A percentile compares a stretch with the other conserved stretches of the same genome.
Evolutionary conservation across 2,113 vertebrate species (phyloP).

Genomic region (Thryonomys swinderianus): DNA sequence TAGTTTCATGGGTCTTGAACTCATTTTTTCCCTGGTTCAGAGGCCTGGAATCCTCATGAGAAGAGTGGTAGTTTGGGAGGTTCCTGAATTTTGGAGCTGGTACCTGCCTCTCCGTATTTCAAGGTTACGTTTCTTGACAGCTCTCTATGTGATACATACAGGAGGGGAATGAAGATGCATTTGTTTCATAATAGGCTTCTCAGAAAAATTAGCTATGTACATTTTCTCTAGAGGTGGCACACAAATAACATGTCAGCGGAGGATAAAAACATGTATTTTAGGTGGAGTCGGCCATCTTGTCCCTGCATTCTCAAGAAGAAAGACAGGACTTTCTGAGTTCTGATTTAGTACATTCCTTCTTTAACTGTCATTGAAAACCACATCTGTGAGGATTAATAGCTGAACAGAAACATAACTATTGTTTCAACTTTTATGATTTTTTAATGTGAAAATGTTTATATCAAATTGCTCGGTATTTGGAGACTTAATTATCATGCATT

Average conservation of each 20-base stretch:
- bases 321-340: conserved; percentile 24
- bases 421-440: neutral
- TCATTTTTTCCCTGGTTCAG: conserved; percentile 44
- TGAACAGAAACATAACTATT: neutral
- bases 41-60: neutral
- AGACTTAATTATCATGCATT: conserved; percentile 2
- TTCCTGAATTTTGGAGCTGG: conserved; percentile 3
- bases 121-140: neutral
- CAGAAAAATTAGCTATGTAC: conserved; percentile 52
- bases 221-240: conserved; percentile 28
- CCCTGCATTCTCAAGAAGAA: neutral
- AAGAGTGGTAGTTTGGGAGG: neutral
- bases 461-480: neutral
- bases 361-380: neutral
- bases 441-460: neutral
- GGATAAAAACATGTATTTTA: conserved; percentile 1
- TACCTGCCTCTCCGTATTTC: conserved; percentile 25
- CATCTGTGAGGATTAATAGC: neutral
- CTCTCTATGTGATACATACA: neutral
- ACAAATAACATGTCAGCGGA: conserved; percentile 50
- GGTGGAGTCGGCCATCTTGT: neutral
- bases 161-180: neutral
- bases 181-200: neutral
- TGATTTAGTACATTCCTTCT: conserved; percentile 29
- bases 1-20: conserved; percentile 22